phyloP scores from a whole-genome alignment of 2,888 invertebrate genomes.

The Laspeyria flexula region DNA sequence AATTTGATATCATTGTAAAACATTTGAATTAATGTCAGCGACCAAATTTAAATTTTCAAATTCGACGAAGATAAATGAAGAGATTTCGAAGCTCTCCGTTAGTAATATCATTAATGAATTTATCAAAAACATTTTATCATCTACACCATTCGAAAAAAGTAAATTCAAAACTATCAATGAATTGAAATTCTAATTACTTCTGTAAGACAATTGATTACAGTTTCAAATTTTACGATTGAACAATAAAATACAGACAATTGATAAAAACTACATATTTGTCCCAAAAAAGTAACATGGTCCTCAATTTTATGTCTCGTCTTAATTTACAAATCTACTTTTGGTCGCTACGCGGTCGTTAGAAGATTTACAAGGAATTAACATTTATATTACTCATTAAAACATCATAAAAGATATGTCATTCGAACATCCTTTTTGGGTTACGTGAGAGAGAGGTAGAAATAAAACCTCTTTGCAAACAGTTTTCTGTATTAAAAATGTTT shows the following conservation, averaged over 20 bases:
- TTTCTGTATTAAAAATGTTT: no score
- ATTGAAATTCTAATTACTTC: neutral
- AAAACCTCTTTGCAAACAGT: neutral
- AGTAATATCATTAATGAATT: no score
- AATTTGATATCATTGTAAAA: no score
- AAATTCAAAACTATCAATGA: no score
- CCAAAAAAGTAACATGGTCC: conserved; percentile 8
- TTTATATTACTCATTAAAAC: conserved; percentile 22
- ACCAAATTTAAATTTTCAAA: no score
- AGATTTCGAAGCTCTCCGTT: no score
- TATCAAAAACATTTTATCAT: no score
- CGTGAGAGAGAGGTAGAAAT: neutral
- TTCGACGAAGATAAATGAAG: no score
- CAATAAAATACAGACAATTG: neutral
- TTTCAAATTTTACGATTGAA: neutral
- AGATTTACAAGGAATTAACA: conserved; percentile 22
- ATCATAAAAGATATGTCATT: conserved; percentile 15
- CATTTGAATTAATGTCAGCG: no score
- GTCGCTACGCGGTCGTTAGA: conserved; percentile 7
- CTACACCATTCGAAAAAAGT: neutral
- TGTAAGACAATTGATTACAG: neutral
- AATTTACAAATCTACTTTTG: conserved; percentile 9
- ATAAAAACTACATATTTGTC: neutral
- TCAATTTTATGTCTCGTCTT: conserved; percentile 5
- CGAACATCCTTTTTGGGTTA: conserved; percentile 18